These are phyloP conservation scores for Nyleta sp. DNA, from an alignment of 2,888 invertebrate genomes.

Conservation along the genomic window DNA sequence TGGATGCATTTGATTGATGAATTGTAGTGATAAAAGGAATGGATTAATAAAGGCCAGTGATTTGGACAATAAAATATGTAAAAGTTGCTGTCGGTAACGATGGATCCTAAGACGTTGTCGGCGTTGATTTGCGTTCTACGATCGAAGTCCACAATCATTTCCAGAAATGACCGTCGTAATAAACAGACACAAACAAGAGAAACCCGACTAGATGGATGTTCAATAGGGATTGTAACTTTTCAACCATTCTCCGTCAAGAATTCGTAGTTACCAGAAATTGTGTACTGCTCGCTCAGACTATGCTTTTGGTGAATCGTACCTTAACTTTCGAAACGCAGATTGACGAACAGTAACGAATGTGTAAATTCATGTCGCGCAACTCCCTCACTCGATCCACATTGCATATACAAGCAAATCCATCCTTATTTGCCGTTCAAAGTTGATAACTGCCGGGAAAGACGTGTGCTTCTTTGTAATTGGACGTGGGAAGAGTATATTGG, in stretches of 20 bases:
- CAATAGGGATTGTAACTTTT: slow-evolving; percentile 27
- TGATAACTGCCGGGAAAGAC: slow-evolving; percentile 22
- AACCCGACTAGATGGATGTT: slow-evolving; percentile 43
- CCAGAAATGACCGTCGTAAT: slow-evolving; percentile 26
- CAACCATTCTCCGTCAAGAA: slow-evolving; percentile 27
- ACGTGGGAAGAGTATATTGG: slow-evolving; percentile 21
- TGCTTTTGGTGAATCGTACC: slow-evolving; percentile 33
- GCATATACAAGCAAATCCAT: slow-evolving; percentile 11
- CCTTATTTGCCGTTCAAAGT: slow-evolving; percentile 32
- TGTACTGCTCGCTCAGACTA: slow-evolving; percentile 35
- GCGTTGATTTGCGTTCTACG: too few relatives aligned
- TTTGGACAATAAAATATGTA: too few relatives aligned
- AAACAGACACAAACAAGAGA: slow-evolving; percentile 26
- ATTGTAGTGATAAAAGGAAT: too few relatives aligned
- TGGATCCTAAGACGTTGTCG: too few relatives aligned
- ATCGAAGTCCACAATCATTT: slow-evolving; percentile 10
- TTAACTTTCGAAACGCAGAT: not conserved
- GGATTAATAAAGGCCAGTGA: too few relatives aligned
- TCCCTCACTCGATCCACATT: not conserved
- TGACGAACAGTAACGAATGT: slow-evolving; percentile 13
- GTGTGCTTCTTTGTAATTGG: slow-evolving; percentile 30
- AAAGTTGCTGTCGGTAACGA: too few relatives aligned
- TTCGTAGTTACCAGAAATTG: slow-evolving; percentile 39
- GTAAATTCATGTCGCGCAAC: slow-evolving; percentile 13
- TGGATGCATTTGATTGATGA: too few relatives aligned